Evolutionary conservation across 2,888 invertebrate species (phyloP).

Genomic region (Limnephilus lunatus): DNA sequence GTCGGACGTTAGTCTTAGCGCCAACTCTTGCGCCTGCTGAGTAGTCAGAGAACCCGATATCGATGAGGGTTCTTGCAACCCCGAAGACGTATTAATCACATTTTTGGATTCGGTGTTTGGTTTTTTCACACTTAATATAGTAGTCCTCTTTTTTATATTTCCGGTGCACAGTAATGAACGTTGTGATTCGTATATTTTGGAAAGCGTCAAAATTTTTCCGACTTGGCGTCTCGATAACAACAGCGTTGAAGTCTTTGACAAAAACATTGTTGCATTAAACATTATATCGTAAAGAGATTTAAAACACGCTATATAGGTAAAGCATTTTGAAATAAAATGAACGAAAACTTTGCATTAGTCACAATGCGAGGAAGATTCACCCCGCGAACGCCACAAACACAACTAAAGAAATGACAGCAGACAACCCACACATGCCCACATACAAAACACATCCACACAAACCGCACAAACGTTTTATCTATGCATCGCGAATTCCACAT

Average conservation of each 20-base stretch:
- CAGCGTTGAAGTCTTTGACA: constrained; percentile 28
- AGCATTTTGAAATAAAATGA: background rate
- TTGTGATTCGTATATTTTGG: constrained; percentile 33
- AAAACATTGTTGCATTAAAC: background rate
- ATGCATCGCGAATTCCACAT: background rate
- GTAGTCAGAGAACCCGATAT: constrained; percentile 74
- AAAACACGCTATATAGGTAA: background rate
- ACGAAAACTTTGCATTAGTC: constrained; percentile 9
- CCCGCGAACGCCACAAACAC: background rate
- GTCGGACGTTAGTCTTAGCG: constrained; percentile 83
- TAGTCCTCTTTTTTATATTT: background rate
- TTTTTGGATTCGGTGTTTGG: background rate
- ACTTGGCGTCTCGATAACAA: constrained; percentile 48
- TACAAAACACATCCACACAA: background rate
- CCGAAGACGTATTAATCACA: background rate
- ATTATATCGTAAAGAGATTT: constrained; percentile 14
- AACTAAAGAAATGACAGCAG: no score
- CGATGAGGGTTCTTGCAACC: constrained; percentile 17
- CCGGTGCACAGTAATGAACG: background rate
- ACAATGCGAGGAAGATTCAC: background rate
- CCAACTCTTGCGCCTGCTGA: constrained; percentile 84
- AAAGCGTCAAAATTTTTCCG: constrained; percentile 11
- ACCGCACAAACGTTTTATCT: background rate
- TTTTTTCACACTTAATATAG: background rate
- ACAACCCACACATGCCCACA: no score